Evolutionary conservation across 2,888 invertebrate genomes (phyloP), one percentile per base, ranked within the genome.

Genomic region (Mythimna loreyi): DNA sequence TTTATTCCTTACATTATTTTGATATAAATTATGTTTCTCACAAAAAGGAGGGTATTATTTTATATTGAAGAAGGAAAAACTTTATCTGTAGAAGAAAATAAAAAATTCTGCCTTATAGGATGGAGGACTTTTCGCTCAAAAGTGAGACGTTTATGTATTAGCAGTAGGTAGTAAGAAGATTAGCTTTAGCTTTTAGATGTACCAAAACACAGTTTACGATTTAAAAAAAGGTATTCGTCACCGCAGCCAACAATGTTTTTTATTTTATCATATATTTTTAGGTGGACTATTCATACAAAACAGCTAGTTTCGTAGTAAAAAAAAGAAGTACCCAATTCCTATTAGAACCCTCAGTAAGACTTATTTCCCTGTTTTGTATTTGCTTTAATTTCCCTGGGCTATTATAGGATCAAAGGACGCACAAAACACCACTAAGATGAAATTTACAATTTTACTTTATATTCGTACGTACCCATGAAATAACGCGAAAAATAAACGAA

Each of bases 331-430:
- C 25, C 3, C 3, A 19, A 52, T 33, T 55, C 21, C 7, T 21
- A 55, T 13, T 13, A 21, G 21, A 33, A 33, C 7, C 30, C 21
- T 53, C 11, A n/a, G 6, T 13, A 30, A 21, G 30, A 53, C 6
- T n/a, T 30, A 28, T 55, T 33, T 5, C 13, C 6, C 55, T 33
- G 33, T n/a, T 21, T n/a, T 11, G 28, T 11, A n/a, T 30, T n/a
- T n/a, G 30, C 9, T 53, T 11, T 13, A 33, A 55, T 33, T 55
- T 33, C 21, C 33, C 55, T 55, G 21, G 33, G 55, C 55, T 53
- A 13, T 7, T 4, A 6, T 30, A n/a, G 4, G 1, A n/a, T 53
- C 30, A n/a, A 53, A 30, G 9, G 2, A 33, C 2, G n/a, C 28
- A 9, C 28, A 9, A 13, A 16, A 50, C 13, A 25, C 50, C 50